Conservation (phyloP, 2,888 invertebrate genomes). For the Lasioglossum lativentre region DNA sequence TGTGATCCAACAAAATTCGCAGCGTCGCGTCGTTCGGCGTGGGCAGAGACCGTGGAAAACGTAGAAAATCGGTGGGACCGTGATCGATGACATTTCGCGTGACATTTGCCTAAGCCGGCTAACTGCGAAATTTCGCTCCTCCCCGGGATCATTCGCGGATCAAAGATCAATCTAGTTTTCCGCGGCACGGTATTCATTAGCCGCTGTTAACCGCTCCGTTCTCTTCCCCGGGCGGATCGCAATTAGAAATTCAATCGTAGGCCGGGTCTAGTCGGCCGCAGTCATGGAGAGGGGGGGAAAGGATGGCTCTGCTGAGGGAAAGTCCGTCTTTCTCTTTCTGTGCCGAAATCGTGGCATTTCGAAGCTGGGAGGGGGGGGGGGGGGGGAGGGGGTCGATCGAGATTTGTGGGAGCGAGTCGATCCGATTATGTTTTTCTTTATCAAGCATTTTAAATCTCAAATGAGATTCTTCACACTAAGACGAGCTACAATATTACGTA, state of each 20-base stretch:
- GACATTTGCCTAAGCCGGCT: conserved; percentile 59
- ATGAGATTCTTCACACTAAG: not conserved
- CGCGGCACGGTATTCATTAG: conserved; percentile 39
- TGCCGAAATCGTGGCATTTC: conserved; percentile 6
- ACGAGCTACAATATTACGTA: not conserved
- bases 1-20: not conserved
- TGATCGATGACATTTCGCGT: conserved; percentile 71
- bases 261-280: not conserved
- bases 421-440: too few relatives aligned
- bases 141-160: conserved; percentile 46
- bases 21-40: not conserved
- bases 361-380: too few relatives aligned
- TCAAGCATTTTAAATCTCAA: not conserved
- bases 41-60: conserved; percentile 24
- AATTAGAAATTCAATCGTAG: conserved; percentile 52
- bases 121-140: conserved; percentile 65
- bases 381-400: not conserved
- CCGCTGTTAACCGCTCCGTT: conserved; percentile 33
- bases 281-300: conserved; percentile 33
- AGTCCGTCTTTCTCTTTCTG: not conserved
- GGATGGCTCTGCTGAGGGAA: conserved; percentile 2
- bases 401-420: not conserved
- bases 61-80: conserved; percentile 64
- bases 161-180: conserved; percentile 63
- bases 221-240: conserved; percentile 26